These are phyloP conservation scores for Chascanopsetta lugubris DNA, from an alignment of 2,113 vertebrate species.

Conservation along the genomic window DNA sequence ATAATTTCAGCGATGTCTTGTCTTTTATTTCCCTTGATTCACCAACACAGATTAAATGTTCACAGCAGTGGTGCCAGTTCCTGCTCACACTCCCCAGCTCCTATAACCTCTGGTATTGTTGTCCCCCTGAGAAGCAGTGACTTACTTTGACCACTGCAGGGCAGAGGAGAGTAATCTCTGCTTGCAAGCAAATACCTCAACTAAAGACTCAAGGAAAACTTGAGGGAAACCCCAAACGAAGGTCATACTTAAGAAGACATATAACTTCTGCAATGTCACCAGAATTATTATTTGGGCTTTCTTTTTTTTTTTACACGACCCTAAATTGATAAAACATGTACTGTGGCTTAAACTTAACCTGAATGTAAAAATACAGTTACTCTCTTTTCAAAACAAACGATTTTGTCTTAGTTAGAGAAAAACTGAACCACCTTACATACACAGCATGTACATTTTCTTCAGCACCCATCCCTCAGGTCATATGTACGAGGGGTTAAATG, in stretches of 20 bases:
- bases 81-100: conserved; percentile 2
- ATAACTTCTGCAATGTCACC: not conserved
- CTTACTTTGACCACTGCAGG: conserved; percentile 65
- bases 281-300: conserved; percentile 7
- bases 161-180: conserved; percentile 62
- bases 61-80: conserved; percentile 3
- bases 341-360: not conserved
- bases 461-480: conserved; percentile 5
- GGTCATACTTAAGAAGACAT: conserved; percentile 12
- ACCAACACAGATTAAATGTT: conserved; percentile 40
- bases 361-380: not conserved
- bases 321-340: not conserved
- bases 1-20: conserved; percentile 37
- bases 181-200: conserved; percentile 28
- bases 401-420: conserved; percentile 10
- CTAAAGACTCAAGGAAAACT: conserved; percentile 26
- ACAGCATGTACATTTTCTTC: conserved; percentile 9
- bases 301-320: conserved; percentile 16
- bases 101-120: conserved; percentile 18
- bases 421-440: not conserved
- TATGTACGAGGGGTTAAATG: conserved; percentile 67
- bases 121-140: conserved; percentile 60
- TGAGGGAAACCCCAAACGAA: conserved; percentile 35
- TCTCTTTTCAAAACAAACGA: conserved; percentile 4
- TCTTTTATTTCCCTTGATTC: conserved; percentile 49